Evolutionary conservation across 2,888 invertebrate species (phyloP), one percentile per base, ranked within the genome.

Genomic region (Alsophila aescularia): DNA sequence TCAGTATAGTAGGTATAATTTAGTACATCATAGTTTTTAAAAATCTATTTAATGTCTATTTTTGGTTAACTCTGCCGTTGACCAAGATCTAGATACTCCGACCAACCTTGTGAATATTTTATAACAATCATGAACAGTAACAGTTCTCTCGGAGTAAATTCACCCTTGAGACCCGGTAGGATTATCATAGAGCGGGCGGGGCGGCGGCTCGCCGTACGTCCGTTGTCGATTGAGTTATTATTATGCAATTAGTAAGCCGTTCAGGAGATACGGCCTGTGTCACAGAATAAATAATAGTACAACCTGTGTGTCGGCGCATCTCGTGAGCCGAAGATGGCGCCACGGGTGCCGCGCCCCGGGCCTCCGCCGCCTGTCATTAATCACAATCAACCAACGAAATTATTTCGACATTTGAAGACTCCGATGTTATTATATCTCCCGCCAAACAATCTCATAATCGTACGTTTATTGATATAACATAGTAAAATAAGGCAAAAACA

Each of bases 381-480:
- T 91, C 90, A 91, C 88, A 88, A 90, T 91, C 90, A 88, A 81
- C 86, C 77, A 62, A 66, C 55, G 79, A 83, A 87, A 91, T 90
- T 87, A 89, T 88, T 88, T 81, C 79, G 83, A 88, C 81, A 81
- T 87, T 88, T 86, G 78, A 89, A 87, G 81, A 76, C 72, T 79
- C 80, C 75, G 73, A 79, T 80, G 75, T 77, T 82, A 81, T 85
- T 83, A 81, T 78, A 76, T 75, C 76, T 75, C 70, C 79, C 77
- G 79, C 76, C 77, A 81, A 79, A 82, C 67, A 64, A 72, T 73
- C 70, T 64, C 60, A 52, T 70, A 72, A 74, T 73, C 62, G 52
- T 68, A 50, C 69, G 64, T 73, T 75, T 73, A 69, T 70, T 73
- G 70, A 69, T 66, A 72, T 70, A 69, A 68, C 66, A 64, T 73